Conservation (phyloP, 2,888 invertebrate species). For the Leptothorax acervorum region DNA sequence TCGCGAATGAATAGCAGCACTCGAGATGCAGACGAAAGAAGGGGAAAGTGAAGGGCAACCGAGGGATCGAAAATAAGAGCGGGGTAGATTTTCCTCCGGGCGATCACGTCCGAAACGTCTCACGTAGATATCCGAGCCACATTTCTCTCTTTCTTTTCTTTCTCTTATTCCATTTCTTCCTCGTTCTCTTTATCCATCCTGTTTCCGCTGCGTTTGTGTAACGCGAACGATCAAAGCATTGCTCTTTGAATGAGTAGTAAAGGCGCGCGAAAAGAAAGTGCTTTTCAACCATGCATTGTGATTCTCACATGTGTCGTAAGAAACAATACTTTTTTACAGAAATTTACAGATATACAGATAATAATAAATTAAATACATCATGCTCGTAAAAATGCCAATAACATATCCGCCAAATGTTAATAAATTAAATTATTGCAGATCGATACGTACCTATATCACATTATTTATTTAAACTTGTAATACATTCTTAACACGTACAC, state of each 20-base stretch:
- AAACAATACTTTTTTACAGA: not conserved
- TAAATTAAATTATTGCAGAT: not conserved
- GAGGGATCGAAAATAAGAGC: slow-evolving; percentile 65
- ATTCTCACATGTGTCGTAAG: not conserved
- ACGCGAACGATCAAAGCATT: slow-evolving; percentile 64
- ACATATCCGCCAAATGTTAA: not conserved
- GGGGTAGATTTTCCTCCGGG: slow-evolving; percentile 51
- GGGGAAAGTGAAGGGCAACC: slow-evolving; percentile 59
- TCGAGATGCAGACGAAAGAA: slow-evolving; percentile 55
- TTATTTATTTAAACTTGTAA: too few species aligned
- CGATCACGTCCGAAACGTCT: slow-evolving; percentile 62
- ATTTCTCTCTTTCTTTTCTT: slow-evolving; percentile 33
- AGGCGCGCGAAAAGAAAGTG: slow-evolving; percentile 56
- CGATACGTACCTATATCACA: too few species aligned
- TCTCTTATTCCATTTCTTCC: not conserved
- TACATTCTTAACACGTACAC: too few species aligned
- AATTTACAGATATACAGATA: not conserved
- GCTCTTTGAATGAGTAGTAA: slow-evolving; percentile 60
- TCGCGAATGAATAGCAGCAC: slow-evolving; percentile 63
- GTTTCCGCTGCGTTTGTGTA: slow-evolving; percentile 11
- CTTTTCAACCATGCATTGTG: not conserved
- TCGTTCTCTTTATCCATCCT: not conserved
- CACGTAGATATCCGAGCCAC: slow-evolving; percentile 60
- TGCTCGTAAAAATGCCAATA: not conserved
- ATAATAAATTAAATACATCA: slow-evolving; percentile 10